Conservation (phyloP, 2,113 vertebrate genomes). For the Platichthys stellatus region DNA sequence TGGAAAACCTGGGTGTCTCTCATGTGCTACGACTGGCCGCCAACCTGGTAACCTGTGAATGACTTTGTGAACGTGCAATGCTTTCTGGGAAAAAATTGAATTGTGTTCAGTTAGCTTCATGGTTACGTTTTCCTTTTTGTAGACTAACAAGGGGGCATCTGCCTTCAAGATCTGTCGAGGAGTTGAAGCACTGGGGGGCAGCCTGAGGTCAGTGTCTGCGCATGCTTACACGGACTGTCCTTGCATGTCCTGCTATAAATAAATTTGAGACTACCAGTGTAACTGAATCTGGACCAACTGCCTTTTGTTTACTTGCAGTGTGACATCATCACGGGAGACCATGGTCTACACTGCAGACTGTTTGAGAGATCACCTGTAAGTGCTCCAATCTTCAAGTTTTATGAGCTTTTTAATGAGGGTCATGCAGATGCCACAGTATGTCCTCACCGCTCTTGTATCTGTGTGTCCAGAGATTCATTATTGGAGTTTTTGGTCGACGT, state of each 20-base stretch:
- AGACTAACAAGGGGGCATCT: slow-evolving; percentile 93
- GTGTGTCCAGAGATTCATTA: slow-evolving; percentile 84
- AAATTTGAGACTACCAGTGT: neutral
- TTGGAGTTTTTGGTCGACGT: slow-evolving; percentile 93
- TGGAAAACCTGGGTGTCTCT: slow-evolving; percentile 85
- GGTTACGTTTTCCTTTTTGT: slow-evolving; percentile 35
- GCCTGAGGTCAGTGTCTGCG: slow-evolving; percentile 85
- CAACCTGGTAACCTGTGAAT: slow-evolving; percentile 83
- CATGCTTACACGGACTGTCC: neutral
- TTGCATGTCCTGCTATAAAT: slow-evolving; percentile 26
- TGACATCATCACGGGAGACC: slow-evolving; percentile 88
- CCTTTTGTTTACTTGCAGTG: slow-evolving; percentile 78
- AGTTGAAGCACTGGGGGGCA: slow-evolving; percentile 89
- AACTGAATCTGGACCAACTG: slow-evolving; percentile 4
- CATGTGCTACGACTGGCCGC: slow-evolving; percentile 91
- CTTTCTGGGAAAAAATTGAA: neutral
- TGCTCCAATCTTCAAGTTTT: slow-evolving; percentile 25
- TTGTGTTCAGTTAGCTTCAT: neutral
- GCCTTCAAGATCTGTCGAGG: slow-evolving; percentile 91
- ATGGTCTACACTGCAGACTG: slow-evolving; percentile 89
- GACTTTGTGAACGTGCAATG: slow-evolving; percentile 26
- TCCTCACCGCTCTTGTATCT: neutral
- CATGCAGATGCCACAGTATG: neutral
- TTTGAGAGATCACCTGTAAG: slow-evolving; percentile 89
- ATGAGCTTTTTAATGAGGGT: neutral